These are phyloP conservation scores for Tenthredo livida DNA, from an alignment of 2,888 invertebrate genomes.

Conservation along the genomic window DNA sequence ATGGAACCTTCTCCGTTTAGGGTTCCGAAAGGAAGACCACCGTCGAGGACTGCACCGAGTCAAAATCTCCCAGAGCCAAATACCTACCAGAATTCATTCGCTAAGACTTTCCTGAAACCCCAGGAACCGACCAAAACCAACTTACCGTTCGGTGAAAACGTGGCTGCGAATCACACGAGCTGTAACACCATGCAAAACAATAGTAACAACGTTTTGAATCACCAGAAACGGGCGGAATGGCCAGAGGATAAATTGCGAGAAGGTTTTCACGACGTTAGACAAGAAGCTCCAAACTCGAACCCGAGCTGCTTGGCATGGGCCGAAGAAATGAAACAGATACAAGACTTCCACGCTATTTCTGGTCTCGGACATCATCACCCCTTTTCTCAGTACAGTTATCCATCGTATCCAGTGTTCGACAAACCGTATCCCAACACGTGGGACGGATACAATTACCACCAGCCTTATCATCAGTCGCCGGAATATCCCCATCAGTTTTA, in stretches of 20 bases:
- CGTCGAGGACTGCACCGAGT: conserved; percentile 80
- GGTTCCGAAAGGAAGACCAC: conserved; percentile 84
- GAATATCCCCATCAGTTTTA: conserved; percentile 80
- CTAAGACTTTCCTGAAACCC: conserved; percentile 82
- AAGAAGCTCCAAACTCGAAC: conserved; percentile 66
- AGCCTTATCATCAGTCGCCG: conserved; percentile 82
- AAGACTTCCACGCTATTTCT: conserved; percentile 72
- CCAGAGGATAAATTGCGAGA: conserved; percentile 70
- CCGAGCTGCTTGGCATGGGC: conserved; percentile 69
- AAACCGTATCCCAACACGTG: conserved; percentile 73
- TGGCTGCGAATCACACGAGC: conserved; percentile 66
- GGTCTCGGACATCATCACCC: conserved; percentile 69
- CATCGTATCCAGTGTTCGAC: conserved; percentile 81
- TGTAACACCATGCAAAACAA: conserved; percentile 61
- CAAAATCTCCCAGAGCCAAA: conserved; percentile 78
- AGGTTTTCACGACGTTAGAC: conserved; percentile 68
- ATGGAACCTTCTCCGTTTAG: conserved; percentile 81
- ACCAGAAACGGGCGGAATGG: conserved; percentile 68
- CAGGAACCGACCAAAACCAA: conserved; percentile 82
- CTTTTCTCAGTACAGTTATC: conserved; percentile 79
- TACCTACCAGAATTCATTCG: conserved; percentile 75
- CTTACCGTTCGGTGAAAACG: conserved; percentile 73
- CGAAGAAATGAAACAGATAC: conserved; percentile 74
- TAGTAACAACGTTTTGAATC: conserved; percentile 56
- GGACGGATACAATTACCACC: conserved; percentile 82